Conservation (phyloP, 2,888 invertebrate genomes). For the Dasysyrphus albostriatus region DNA sequence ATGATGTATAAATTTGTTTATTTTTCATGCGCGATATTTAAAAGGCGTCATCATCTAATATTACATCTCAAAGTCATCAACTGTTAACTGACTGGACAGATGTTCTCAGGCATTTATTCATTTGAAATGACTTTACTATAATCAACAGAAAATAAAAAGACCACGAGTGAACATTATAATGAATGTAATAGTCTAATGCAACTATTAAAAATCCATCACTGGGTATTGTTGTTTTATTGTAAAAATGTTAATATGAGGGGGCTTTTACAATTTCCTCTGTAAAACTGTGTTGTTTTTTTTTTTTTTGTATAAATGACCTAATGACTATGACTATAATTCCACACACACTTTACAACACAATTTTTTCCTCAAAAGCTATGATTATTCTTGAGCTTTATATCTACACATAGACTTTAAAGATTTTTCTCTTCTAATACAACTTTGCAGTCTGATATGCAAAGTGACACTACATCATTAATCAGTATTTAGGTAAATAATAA, state of each 20-base stretch:
- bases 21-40: not conserved
- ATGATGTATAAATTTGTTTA: slow-evolving; percentile 5
- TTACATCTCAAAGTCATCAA: slow-evolving; percentile 57
- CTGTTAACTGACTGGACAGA: slow-evolving; percentile 37
- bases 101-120: slow-evolving; percentile 39
- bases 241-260: slow-evolving; percentile 44
- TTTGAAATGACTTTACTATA: slow-evolving; percentile 30
- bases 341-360: not conserved
- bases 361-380: slow-evolving; percentile 39
- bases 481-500: slow-evolving; percentile 38
- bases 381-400: slow-evolving; percentile 72
- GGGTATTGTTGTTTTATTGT: not conserved
- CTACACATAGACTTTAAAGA: slow-evolving; percentile 33
- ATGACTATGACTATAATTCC: slow-evolving; percentile 8
- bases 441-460: slow-evolving; percentile 30
- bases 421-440: slow-evolving; percentile 34
- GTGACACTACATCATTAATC: slow-evolving; percentile 60
- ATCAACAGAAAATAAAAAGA: slow-evolving; percentile 24
- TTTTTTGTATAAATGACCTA: slow-evolving; percentile 30
- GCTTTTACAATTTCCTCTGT: slow-evolving; percentile 56
- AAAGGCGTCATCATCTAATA: slow-evolving; percentile 63
- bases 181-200: slow-evolving; percentile 59
- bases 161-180: slow-evolving; percentile 27
- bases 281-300: not conserved
- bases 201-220: slow-evolving; percentile 72